Evolutionary conservation across 2,888 invertebrate species (phyloP).

Genomic region (Penaeus monodon): DNA sequence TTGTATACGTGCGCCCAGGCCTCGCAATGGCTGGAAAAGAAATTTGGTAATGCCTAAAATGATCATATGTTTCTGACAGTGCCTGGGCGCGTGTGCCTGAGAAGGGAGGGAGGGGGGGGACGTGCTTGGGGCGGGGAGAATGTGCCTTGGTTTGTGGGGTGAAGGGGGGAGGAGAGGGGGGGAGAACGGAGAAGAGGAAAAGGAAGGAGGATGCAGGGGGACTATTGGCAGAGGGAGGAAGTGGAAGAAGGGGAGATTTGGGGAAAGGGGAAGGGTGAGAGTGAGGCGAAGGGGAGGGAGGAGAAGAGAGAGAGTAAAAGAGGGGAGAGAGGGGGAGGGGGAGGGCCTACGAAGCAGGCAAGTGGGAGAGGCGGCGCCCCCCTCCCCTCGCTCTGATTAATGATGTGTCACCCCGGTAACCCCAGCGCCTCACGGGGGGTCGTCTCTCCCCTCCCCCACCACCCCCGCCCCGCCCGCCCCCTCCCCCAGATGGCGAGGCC

Average conservation of each 20-base stretch:
- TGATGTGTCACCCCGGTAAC: constrained; percentile 52
- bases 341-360: neutral
- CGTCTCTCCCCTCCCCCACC: neutral
- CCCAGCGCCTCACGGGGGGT: constrained; percentile 41
- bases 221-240: neutral
- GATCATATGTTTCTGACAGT: neutral
- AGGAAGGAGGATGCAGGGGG: neutral
- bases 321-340: neutral
- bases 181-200: neutral
- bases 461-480: too few relatives aligned
- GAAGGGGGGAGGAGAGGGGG: neutral
- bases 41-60: neutral
- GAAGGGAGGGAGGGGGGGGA: neutral
- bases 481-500: constrained; percentile 17
- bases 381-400: constrained; percentile 47
- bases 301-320: constrained; percentile 9
- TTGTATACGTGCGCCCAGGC: too few relatives aligned
- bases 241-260: neutral
- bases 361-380: neutral
- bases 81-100: neutral
- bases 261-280: neutral
- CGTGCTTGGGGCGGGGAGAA: neutral
- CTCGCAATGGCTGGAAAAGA: too few relatives aligned
- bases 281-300: neutral
- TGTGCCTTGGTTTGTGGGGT: neutral